These are phyloP conservation scores for Ammospiza maritima DNA, from an alignment of 2,797 vertebrate genomes.

Conservation along the genomic window DNA sequence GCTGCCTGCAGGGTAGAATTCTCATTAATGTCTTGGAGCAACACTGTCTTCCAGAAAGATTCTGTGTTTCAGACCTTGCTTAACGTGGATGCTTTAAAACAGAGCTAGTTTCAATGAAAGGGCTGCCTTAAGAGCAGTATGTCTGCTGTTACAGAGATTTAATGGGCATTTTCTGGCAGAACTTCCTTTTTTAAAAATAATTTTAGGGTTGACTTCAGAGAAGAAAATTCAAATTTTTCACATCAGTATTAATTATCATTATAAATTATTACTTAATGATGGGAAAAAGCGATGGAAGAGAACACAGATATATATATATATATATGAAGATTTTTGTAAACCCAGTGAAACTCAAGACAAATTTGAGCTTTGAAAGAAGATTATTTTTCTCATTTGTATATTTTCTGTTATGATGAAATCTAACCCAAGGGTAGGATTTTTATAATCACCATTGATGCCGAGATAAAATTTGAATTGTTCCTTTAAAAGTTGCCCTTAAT, in stretches of 20 bases:
- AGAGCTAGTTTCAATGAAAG: background rate
- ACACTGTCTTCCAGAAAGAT: background rate
- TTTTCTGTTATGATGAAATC: background rate
- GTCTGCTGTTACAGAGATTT: background rate
- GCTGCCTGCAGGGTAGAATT: background rate
- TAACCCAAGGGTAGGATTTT: slow-evolving; percentile 31
- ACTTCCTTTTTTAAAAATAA: background rate
- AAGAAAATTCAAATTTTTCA: background rate
- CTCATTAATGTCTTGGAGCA: background rate
- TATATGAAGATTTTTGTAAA: background rate
- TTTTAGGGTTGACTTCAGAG: background rate
- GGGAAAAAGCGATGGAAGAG: background rate
- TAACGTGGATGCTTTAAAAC: background rate
- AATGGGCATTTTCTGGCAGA: background rate
- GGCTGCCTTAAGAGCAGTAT: background rate
- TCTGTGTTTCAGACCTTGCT: background rate
- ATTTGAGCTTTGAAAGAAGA: background rate
- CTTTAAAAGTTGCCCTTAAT: background rate
- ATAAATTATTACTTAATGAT: background rate
- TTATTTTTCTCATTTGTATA: background rate
- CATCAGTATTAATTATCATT: background rate
- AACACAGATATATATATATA: background rate
- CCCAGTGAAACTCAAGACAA: background rate
- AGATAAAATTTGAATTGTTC: slow-evolving; percentile 16
- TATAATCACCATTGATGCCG: background rate